These are phyloP conservation scores for Macrostomum lignano DNA, from an alignment of 1,140 invertebrate species.

Conservation along the genomic window DNA sequence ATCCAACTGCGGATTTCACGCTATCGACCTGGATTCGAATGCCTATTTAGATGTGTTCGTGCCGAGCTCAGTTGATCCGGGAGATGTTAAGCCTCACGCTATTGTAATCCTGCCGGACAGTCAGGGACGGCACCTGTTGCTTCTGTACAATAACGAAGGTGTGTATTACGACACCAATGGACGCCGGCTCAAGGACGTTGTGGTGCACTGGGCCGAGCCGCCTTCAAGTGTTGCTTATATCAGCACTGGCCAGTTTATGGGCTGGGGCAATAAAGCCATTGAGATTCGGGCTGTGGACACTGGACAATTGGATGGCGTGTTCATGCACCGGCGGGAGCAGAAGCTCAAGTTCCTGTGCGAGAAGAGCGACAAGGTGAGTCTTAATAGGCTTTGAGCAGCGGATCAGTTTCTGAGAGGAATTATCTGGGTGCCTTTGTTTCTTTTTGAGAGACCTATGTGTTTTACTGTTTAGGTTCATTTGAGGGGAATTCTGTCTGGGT, in stretches of 20 bases:
- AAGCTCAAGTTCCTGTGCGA: conserved; percentile 97
- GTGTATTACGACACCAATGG: conserved; percentile 96
- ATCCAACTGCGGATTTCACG: conserved; percentile 4
- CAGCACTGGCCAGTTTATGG: conserved; percentile 95
- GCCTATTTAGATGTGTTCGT: conserved; percentile 3
- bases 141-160: conserved; percentile 98
- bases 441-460: too few relatives aligned
- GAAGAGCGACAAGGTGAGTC: conserved; percentile 94
- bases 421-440: too few relatives aligned
- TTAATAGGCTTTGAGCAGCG: too few relatives aligned
- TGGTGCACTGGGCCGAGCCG: conserved; percentile 88
- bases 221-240: conserved; percentile 65
- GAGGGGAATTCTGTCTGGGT: too few relatives aligned
- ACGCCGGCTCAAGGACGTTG: conserved; percentile 48
- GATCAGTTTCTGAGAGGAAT: too few relatives aligned
- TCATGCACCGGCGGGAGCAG: conserved; percentile 99
- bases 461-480: too few relatives aligned
- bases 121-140: conserved; percentile 77
- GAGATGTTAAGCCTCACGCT: conserved; percentile 87
- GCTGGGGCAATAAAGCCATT: conserved; percentile 99
- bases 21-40: conserved; percentile 6
- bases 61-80: too few relatives aligned
- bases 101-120: conserved; percentile 94
- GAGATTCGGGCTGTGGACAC: conserved; percentile 70
- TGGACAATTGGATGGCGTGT: conserved; percentile 88